A percentile compares a stretch with the other conserved stretches of the same genome.
Evolutionary conservation across 92 coral and sea anemone species (phyloP).

Genomic region (Parazoanthus darwini): DNA sequence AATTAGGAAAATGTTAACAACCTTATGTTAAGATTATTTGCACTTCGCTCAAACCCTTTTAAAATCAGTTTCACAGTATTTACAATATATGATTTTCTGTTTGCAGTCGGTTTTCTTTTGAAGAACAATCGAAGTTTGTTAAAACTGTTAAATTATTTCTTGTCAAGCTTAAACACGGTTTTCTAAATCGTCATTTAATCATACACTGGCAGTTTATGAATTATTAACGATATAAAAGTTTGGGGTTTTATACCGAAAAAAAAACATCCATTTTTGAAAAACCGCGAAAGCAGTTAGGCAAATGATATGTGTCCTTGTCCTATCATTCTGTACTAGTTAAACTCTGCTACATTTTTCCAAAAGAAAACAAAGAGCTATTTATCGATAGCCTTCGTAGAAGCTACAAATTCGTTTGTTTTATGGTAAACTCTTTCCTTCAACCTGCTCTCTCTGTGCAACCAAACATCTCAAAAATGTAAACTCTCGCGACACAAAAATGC

Average conservation of each 20-base stretch:
- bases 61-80: not conserved
- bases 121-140: not conserved
- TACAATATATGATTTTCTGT: not conserved
- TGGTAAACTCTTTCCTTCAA: not conserved
- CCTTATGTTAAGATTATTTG: not conserved
- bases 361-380: not conserved
- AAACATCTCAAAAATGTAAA: constrained; percentile 9
- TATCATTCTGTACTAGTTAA: not conserved
- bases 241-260: not conserved
- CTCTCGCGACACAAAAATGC: not conserved
- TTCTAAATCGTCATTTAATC: not conserved
- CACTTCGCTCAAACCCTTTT: not conserved
- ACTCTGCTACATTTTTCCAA: not conserved
- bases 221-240: constrained; percentile 12
- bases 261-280: not conserved
- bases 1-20: not conserved
- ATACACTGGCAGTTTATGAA: not conserved
- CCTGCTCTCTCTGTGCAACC: constrained; percentile 16
- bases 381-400: not conserved
- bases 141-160: not conserved
- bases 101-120: not conserved
- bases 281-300: constrained; percentile 31
- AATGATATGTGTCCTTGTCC: not conserved
- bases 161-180: not conserved
- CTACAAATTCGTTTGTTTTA: not conserved